These are phyloP conservation scores for Archilochus colubris DNA, from an alignment of 2,113 vertebrate species.

Conservation along the genomic window DNA sequence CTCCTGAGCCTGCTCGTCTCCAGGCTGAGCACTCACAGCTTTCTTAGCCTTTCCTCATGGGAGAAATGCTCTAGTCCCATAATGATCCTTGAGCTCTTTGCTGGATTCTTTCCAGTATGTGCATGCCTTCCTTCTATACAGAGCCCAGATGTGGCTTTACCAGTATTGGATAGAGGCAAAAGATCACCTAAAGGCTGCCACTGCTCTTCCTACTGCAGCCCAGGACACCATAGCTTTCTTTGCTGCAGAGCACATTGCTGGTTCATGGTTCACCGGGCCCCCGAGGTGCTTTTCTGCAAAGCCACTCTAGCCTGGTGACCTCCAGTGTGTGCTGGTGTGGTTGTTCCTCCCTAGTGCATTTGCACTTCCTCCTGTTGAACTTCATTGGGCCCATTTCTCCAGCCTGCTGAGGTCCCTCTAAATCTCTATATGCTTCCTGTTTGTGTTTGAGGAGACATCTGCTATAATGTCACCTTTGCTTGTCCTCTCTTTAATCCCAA, in stretches of 20 bases:
- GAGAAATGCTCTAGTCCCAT: background rate
- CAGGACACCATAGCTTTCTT: background rate
- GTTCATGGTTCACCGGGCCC: background rate
- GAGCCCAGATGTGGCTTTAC: background rate
- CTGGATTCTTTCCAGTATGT: background rate
- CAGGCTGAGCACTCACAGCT: background rate
- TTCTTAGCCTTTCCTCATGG: background rate
- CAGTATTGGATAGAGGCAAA: background rate
- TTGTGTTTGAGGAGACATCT: background rate
- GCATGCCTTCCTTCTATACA: background rate
- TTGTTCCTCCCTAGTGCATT: background rate
- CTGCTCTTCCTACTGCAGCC: background rate
- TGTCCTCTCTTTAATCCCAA: background rate
- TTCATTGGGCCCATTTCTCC: background rate
- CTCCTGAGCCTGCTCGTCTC: rapidly evolving
- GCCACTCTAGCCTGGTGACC: background rate
- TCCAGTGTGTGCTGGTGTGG: background rate
- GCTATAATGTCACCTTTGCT: background rate
- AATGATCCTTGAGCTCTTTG: background rate
- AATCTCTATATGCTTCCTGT: background rate
- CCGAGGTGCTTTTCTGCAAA: background rate
- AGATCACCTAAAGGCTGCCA: background rate
- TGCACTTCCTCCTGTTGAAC: background rate
- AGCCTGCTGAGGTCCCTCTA: background rate
- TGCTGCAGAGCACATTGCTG: rapidly evolving